Conservation (phyloP, 2,797 vertebrate species). For the Echeneis naucrates region DNA sequence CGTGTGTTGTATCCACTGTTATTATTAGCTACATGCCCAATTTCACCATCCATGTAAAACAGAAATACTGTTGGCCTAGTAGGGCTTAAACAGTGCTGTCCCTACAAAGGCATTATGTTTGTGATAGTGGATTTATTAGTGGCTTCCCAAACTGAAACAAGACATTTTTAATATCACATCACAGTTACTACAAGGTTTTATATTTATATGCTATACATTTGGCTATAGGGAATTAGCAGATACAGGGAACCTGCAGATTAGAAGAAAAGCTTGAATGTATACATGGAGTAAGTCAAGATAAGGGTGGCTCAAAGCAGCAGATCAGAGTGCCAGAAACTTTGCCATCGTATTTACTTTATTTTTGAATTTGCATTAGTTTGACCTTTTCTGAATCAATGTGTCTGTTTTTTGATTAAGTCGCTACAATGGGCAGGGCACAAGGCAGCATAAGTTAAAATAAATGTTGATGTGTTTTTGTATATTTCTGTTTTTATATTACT, state of each 20-base stretch:
- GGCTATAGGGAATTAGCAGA: neutral
- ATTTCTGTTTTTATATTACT: slow-evolving; percentile 32
- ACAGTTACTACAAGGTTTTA: neutral
- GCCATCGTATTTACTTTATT: neutral
- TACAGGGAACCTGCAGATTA: neutral
- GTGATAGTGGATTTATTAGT: neutral
- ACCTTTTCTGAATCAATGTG: neutral
- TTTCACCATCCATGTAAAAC: slow-evolving; percentile 11
- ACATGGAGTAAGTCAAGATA: neutral
- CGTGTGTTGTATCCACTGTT: slow-evolving; percentile 6
- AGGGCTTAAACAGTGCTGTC: neutral
- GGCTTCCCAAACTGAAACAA: neutral
- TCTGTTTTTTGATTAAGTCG: neutral
- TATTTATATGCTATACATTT: neutral
- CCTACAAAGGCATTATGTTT: neutral
- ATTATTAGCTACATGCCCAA: neutral
- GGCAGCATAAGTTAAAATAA: slow-evolving; percentile 4
- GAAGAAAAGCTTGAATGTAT: neutral
- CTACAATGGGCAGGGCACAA: no score
- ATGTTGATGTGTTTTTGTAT: slow-evolving; percentile 18
- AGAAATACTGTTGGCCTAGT: neutral
- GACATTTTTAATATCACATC: no score
- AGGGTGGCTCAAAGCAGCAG: neutral
- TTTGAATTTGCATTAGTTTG: neutral
- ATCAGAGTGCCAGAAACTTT: neutral